Conservation (phyloP, 1,140 invertebrate genomes). For the Papilio helenus region DNA sequence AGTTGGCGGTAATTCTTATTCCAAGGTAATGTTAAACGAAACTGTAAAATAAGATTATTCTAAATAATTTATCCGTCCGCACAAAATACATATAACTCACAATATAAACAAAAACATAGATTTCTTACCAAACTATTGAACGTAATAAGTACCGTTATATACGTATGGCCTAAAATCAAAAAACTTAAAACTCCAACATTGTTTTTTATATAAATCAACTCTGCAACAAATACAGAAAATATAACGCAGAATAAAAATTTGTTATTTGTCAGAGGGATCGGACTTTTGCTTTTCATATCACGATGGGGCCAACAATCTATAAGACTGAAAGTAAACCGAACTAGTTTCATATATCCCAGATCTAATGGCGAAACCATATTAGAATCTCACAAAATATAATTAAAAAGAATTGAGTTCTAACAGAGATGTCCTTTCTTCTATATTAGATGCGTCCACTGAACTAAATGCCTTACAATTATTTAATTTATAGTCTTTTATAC, state of each 20-base stretch:
- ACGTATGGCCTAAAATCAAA: slow-evolving; percentile 44
- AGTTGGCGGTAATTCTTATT: slow-evolving; percentile 38
- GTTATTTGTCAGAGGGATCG: background rate
- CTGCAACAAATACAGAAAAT: background rate
- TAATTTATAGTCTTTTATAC: background rate
- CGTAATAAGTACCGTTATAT: slow-evolving; percentile 45
- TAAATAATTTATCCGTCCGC: background rate
- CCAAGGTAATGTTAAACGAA: slow-evolving; percentile 37
- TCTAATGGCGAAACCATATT: background rate
- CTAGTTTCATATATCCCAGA: background rate
- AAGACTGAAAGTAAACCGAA: background rate
- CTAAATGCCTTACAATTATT: background rate
- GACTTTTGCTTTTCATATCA: slow-evolving; percentile 9
- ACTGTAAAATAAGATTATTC: slow-evolving; percentile 34
- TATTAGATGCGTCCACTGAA: background rate
- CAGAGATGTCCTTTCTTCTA: background rate
- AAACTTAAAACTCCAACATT: slow-evolving; percentile 41
- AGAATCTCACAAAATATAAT: background rate
- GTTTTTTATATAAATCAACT: slow-evolving; percentile 24
- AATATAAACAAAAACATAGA: background rate
- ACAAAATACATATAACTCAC: too few species aligned
- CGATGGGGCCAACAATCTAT: background rate
- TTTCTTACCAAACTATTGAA: slow-evolving; percentile 42
- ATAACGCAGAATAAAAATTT: background rate
- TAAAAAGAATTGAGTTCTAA: too few species aligned